These are phyloP conservation scores for Muscicapa striata DNA, from an alignment of 2,797 vertebrate genomes.

Conservation along the genomic window DNA sequence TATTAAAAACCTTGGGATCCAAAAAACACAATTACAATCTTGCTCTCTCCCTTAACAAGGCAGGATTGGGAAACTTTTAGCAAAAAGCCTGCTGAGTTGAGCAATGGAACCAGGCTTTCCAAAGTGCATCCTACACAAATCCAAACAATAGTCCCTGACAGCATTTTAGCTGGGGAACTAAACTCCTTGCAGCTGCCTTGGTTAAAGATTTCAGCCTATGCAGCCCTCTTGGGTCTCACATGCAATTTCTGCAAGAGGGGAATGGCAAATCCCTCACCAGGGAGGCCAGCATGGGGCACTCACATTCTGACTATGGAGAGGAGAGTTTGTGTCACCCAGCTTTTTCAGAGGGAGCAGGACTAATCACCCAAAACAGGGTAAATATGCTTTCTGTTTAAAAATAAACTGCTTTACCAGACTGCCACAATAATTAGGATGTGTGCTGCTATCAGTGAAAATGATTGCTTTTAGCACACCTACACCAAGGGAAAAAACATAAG, in stretches of 20 bases:
- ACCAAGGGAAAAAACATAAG: not conserved
- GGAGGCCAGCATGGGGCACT: not conserved
- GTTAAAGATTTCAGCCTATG: not conserved
- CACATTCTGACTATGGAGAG: not conserved
- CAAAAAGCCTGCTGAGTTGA: not conserved
- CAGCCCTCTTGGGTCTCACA: not conserved
- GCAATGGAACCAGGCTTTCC: not conserved
- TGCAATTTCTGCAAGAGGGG: accelerated
- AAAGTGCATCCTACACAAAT: accelerated
- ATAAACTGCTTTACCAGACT: not conserved
- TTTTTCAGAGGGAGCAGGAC: not conserved
- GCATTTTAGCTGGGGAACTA: not conserved
- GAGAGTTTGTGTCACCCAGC: not conserved
- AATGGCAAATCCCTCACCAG: accelerated
- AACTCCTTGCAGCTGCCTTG: not conserved
- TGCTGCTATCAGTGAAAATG: not conserved
- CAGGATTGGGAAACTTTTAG: not conserved
- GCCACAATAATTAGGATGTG: not conserved
- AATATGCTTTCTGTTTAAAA: not conserved
- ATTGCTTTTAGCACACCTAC: not conserved
- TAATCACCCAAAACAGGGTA: not conserved
- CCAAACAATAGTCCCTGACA: not conserved
- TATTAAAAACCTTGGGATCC: not conserved
- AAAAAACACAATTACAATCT: not conserved
- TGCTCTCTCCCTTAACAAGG: not conserved